Base-by-base conservation (phyloP, 2,797 vertebrate genomes). In the Micrastur ruficollis region DNA sequence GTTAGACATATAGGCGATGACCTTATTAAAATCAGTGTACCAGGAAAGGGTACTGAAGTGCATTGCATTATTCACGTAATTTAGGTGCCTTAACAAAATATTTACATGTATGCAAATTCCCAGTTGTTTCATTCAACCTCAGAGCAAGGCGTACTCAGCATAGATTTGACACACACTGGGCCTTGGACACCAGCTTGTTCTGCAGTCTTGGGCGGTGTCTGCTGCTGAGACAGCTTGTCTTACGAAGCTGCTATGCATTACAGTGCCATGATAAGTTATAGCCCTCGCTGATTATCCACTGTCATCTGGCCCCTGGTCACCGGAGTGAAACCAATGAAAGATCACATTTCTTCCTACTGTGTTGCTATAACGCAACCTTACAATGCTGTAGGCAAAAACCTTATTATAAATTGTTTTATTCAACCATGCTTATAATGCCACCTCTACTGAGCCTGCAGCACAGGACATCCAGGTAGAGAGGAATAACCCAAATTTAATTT, bases 371-470 rank as follows among this genome's bases (percentile, higher is more conserved):
- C 5, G 1, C 79, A 83, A 81, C 81, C 53, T 86, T 73, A 34
- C 0, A 3, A 53, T 3, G 19, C 89, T 91, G 74, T 88, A 89
- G 92, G 92, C 89, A 82, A 82, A 89, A 85, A 23, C 23, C 52
- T 79, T 50, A 50, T 85, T 95, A 94, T 68, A 87, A 89, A 96
- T 91, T 92, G 65, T 92, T 89, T 92, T 91, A 85, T 96, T 97
- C 89, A 91, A 61, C 68, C 71, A 72, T 68, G 86, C 72, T 93
- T 85, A 81, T 87, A 87, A 56, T 81, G 34, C 65, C 17, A 68
- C 61, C 49, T 94, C 65, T 87, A 38, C 78, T 82, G 72, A 93
- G 46, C 79, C 78, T 72, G 47, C 38, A 90, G 61, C 85, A 65
- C 56, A 87, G 72, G 86, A 89, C 12, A 58, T 62, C 38, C 71